These are phyloP conservation scores for Lucilia cuprina DNA, from an alignment of 1,140 invertebrate genomes.

Conservation along the genomic window DNA sequence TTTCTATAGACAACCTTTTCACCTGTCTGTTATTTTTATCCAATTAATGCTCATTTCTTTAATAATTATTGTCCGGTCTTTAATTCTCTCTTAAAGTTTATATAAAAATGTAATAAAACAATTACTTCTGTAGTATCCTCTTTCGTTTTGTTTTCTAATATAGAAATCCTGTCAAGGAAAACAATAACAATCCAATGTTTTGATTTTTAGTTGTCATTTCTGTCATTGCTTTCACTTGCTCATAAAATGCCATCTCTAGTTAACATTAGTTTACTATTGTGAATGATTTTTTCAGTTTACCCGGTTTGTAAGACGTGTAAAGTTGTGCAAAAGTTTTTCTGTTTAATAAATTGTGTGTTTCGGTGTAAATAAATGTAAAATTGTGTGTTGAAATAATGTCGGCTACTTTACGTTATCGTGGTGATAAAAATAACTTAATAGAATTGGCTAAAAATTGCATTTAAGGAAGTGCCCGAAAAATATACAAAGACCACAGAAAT, in stretches of 20 bases:
- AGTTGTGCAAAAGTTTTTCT: not conserved
- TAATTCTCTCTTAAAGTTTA: not conserved
- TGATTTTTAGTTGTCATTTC: not conserved
- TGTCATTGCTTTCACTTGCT: not conserved
- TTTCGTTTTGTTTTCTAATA: not conserved
- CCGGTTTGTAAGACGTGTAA: not conserved
- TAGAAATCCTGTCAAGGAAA: not conserved
- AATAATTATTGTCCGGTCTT: not conserved
- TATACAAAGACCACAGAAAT: conserved; percentile 83
- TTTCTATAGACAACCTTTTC: not conserved
- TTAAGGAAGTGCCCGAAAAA: conserved; percentile 86
- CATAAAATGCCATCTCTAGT: not conserved
- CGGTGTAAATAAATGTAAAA: not conserved
- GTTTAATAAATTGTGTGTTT: not conserved
- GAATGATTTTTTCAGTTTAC: not conserved
- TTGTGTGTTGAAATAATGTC: conserved; percentile 43
- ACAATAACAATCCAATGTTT: not conserved
- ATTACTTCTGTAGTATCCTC: not conserved
- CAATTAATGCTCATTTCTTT: conserved; percentile 54
- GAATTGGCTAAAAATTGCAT: conserved; percentile 83
- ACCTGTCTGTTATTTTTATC: conserved; percentile 62
- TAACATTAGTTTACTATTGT: not conserved
- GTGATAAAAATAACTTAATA: conserved; percentile 68
- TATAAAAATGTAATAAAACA: not conserved
- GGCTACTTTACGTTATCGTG: conserved; percentile 67